These are phyloP conservation scores for Poecilia picta DNA, from an alignment of 2,797 vertebrate genomes.

Conservation along the genomic window DNA sequence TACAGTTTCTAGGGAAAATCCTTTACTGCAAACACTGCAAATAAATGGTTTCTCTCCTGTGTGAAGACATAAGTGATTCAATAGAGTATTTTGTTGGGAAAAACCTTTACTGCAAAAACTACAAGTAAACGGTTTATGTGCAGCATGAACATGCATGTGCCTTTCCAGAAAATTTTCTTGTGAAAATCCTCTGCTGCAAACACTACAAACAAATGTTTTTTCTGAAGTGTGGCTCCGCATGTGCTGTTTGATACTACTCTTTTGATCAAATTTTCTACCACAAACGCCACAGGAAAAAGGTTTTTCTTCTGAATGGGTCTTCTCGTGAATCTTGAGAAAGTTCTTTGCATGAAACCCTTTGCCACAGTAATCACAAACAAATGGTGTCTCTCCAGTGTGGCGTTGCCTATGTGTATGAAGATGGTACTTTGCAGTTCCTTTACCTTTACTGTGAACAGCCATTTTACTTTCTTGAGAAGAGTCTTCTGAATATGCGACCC, in stretches of 20 bases:
- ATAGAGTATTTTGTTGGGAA: background rate
- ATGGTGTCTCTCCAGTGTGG: background rate
- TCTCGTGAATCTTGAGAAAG: background rate
- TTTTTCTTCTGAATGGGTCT: background rate
- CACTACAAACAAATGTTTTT: background rate
- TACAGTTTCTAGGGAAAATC: background rate
- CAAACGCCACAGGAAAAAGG: background rate
- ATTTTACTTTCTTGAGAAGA: background rate
- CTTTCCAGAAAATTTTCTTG: background rate
- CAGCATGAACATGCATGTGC: background rate
- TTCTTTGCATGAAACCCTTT: constrained; percentile 1
- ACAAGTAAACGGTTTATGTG: background rate
- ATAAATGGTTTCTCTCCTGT: constrained; percentile 3
- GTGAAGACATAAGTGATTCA: background rate
- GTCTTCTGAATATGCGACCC: background rate
- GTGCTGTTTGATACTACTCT: background rate
- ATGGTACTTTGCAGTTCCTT: background rate
- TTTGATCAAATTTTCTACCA: background rate
- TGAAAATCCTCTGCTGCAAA: background rate
- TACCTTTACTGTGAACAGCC: background rate
- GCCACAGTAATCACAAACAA: background rate
- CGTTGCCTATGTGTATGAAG: background rate
- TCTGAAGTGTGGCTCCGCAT: background rate
- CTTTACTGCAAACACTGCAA: constrained; percentile 1
- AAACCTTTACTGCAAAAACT: constrained; percentile 1